Percentiles rank a stretch among this genome's conserved stretches.
Evolutionary conservation across 2,888 invertebrate genomes (phyloP).

Genomic region (Caenorhabditis sulstoni): DNA sequence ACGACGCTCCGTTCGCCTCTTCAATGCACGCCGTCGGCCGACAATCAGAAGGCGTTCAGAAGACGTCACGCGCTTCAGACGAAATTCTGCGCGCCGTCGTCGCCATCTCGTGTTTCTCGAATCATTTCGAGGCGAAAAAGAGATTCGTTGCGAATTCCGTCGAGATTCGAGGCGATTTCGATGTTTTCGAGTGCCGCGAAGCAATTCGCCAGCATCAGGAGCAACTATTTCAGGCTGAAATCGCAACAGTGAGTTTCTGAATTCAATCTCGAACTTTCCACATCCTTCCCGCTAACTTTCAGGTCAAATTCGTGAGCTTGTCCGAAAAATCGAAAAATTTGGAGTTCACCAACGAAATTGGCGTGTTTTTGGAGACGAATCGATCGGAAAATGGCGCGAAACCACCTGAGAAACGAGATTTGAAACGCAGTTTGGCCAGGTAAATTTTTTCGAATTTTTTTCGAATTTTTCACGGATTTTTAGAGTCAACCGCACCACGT

Average conservation of each 20-base stretch:
- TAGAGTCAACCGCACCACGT: conserved; percentile 48
- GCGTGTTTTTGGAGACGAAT: neutral
- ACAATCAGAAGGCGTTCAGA: too few species aligned
- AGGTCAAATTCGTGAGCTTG: neutral
- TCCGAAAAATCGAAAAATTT: neutral
- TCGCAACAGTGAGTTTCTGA: conserved; percentile 7
- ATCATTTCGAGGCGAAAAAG: neutral
- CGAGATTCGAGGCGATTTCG: conserved; percentile 4
- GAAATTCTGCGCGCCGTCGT: conserved; percentile 10
- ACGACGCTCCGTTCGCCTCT: neutral
- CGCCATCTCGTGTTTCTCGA: conserved; percentile 9
- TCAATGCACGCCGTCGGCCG: conserved; percentile 6
- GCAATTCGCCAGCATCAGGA: neutral
- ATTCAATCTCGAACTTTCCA: too few species aligned
- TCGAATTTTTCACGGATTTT: neutral
- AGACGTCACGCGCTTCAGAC: neutral
- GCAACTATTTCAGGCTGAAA: conserved; percentile 14
- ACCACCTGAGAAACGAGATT: conserved; percentile 26
- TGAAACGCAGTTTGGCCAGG: conserved; percentile 37
- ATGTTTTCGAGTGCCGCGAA: neutral
- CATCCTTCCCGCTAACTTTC: too few species aligned
- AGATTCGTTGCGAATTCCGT: conserved; percentile 38
- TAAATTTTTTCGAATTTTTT: neutral
- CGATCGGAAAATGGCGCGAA: neutral
- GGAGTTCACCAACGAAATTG: conserved; percentile 4